A percentile compares a stretch with the other conserved stretches of the same genome.
Conservation (phyloP, 2,888 invertebrate species). For the Pyrochroa serraticornis region DNA sequence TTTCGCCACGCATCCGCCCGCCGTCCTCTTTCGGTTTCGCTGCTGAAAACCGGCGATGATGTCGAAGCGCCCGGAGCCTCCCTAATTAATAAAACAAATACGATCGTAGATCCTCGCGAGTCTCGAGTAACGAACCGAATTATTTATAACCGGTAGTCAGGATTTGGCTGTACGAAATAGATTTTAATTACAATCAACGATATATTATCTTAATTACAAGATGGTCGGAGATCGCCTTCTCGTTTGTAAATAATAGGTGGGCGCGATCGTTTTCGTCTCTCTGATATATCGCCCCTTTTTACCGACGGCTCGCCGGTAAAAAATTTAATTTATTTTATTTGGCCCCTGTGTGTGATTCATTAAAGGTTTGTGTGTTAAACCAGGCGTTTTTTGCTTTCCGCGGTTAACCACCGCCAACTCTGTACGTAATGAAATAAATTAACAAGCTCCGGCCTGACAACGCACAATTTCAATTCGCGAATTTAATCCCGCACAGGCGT, state of each 20-base stretch:
- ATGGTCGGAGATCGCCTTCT: constrained; percentile 36
- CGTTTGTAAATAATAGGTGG: constrained; percentile 41
- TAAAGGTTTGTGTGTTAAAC: constrained; percentile 39
- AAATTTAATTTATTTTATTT: constrained; percentile 44
- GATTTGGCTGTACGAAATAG: constrained; percentile 48
- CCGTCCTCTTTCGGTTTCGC: neutral
- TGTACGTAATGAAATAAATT: constrained; percentile 37
- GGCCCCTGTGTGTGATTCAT: constrained; percentile 43
- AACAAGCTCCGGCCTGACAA: constrained; percentile 25
- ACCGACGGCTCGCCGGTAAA: constrained; percentile 29
- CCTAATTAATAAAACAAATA: constrained; percentile 21
- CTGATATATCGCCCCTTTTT: constrained; percentile 46
- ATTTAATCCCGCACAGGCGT: too few relatives aligned
- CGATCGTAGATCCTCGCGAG: constrained; percentile 11
- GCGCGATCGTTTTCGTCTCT: constrained; percentile 44
- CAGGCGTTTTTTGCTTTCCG: constrained; percentile 35
- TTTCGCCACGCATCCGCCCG: neutral
- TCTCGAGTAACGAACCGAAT: constrained; percentile 37
- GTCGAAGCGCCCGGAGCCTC: too few relatives aligned
- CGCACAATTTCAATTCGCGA: neutral
- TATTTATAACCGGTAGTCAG: constrained; percentile 45
- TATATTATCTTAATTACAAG: constrained; percentile 53
- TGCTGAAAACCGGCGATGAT: neutral
- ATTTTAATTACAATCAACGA: constrained; percentile 55
- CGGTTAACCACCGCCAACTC: constrained; percentile 34